Conservation (phyloP, 2,888 invertebrate species). For the Calephelis perditalis region DNA sequence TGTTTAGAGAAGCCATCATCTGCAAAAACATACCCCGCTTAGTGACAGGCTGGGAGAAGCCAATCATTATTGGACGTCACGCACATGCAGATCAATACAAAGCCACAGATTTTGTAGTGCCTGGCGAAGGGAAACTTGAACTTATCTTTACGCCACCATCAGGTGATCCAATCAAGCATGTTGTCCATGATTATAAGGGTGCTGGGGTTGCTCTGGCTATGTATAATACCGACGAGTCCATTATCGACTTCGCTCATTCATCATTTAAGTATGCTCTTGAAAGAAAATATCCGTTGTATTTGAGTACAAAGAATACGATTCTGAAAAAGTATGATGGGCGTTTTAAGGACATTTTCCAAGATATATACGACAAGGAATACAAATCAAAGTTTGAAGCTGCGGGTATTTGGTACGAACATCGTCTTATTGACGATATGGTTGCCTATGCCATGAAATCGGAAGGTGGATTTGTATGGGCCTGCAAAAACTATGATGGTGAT, state of each 20-base stretch:
- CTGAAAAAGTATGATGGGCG: constrained; percentile 97
- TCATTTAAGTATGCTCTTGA: constrained; percentile 94
- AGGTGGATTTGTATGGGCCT: constrained; percentile 99
- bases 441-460: constrained; percentile 98
- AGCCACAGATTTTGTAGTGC: constrained; percentile 97
- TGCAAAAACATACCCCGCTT: constrained; percentile 96
- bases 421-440: constrained; percentile 99
- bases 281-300: constrained; percentile 91
- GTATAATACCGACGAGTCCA: constrained; percentile 98
- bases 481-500: constrained; percentile 99
- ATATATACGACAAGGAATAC: constrained; percentile 94
- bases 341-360: constrained; percentile 98
- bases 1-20: constrained; percentile 91
- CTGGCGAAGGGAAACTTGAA: constrained; percentile 92
- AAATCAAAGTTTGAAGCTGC: constrained; percentile 89
- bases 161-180: constrained; percentile 81
- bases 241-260: constrained; percentile 94
- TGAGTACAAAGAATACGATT: constrained; percentile 98
- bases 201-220: constrained; percentile 96
- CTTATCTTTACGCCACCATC: constrained; percentile 87
- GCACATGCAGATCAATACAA: constrained; percentile 99
- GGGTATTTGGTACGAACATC: constrained; percentile 98
- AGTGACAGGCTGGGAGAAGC: constrained; percentile 96
- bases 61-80: constrained; percentile 98
- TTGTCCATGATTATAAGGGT: constrained; percentile 91